A percentile compares a stretch with the other conserved stretches of the same genome.
Evolutionary conservation across 2,797 vertebrate genomes (phyloP).

Genomic region (Cyclura pinguis): DNA sequence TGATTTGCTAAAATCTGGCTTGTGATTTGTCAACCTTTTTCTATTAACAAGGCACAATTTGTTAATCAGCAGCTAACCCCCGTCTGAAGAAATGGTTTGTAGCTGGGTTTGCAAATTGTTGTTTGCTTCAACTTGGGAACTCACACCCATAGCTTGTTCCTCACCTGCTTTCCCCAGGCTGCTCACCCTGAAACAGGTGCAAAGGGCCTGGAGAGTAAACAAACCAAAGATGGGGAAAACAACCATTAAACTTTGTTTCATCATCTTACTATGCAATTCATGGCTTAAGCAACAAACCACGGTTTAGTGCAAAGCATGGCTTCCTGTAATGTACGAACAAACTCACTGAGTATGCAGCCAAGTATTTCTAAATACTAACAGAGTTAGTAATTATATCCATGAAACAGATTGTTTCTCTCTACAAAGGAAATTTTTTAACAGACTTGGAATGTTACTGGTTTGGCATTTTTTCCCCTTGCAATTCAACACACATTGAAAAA

Average conservation of each 20-base stretch:
- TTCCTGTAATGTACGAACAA: background rate
- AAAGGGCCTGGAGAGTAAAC: background rate
- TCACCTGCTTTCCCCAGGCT: background rate
- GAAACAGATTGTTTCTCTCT: background rate
- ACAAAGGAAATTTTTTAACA: no score
- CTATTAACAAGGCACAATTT: background rate
- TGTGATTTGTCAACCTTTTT: background rate
- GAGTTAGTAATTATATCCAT: background rate
- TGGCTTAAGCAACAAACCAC: background rate
- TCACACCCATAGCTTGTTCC: background rate
- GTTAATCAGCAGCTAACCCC: background rate
- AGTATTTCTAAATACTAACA: background rate
- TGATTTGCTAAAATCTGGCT: no score
- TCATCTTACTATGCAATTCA: background rate
- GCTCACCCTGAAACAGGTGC: background rate
- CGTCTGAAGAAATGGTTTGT: background rate
- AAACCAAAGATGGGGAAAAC: background rate
- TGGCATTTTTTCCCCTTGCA: rapidly evolving
- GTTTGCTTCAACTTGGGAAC: background rate
- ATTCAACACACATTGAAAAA: background rate
- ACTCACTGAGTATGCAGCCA: no score
- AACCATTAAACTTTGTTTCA: background rate
- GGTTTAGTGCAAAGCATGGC: background rate
- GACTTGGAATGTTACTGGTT: background rate
- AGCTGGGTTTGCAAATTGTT: background rate